A percentile compares a stretch with the other conserved stretches of the same genome.
Conservation (phyloP, 2,797 vertebrate genomes). For the Macropodus opercularis region DNA sequence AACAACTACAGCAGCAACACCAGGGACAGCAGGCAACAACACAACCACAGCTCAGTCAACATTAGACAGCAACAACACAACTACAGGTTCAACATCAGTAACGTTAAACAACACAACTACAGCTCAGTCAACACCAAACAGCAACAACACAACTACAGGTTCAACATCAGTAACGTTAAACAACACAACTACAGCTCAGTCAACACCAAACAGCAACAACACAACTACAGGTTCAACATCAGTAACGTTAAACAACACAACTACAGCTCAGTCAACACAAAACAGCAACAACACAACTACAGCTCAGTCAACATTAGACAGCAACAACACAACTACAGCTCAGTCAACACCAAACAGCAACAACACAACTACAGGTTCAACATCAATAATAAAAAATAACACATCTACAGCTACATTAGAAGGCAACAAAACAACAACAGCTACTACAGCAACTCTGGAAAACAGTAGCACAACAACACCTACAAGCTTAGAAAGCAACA, state of each 20-base stretch:
- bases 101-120: not conserved
- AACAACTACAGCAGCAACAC: not conserved
- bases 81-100: not conserved
- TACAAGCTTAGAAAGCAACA: not conserved
- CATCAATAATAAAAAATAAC: not conserved
- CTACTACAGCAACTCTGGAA: not conserved
- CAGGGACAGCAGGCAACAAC: slow-evolving; percentile 2
- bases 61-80: not conserved
- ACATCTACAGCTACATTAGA: not conserved
- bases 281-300: not conserved
- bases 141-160: slow-evolving; percentile 2
- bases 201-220: not conserved
- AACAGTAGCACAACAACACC: slow-evolving; percentile 12
- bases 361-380: slow-evolving; percentile 2
- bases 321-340: slow-evolving; percentile 13
- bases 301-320: not conserved
- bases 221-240: not conserved
- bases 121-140: not conserved
- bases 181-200: slow-evolving; percentile 1
- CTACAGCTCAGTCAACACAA: not conserved
- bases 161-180: not conserved
- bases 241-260: not conserved
- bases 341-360: not conserved
- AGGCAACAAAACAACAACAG: slow-evolving; percentile 1
- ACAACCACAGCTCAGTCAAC: not conserved